These are phyloP conservation scores for Hirtodrosophila trivittata DNA, from an alignment of 2,888 invertebrate genomes.

Conservation along the genomic window DNA sequence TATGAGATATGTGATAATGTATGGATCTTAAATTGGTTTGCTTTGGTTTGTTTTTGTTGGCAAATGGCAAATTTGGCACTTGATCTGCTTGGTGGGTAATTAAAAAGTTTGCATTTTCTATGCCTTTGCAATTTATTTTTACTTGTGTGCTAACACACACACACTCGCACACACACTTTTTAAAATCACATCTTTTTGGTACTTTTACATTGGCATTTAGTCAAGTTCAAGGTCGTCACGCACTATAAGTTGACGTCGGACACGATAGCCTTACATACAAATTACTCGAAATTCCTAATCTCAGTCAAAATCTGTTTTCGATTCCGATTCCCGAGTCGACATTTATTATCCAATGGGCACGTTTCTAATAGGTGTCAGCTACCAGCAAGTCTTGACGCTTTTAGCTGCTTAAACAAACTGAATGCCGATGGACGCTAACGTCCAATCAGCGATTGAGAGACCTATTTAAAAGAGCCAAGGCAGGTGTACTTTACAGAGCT, in stretches of 20 bases:
- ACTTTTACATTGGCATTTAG: conserved; percentile 44
- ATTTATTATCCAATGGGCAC: too few relatives aligned
- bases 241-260: too few relatives aligned
- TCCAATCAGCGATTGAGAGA: conserved; percentile 24
- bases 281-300: too few relatives aligned
- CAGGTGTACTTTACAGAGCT: conserved; percentile 12
- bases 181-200: conserved; percentile 30
- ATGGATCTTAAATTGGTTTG: not conserved
- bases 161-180: conserved; percentile 7
- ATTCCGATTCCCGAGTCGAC: too few relatives aligned
- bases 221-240: conserved; percentile 50
- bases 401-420: conserved; percentile 52
- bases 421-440: conserved; percentile 24
- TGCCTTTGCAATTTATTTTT: conserved; percentile 39
- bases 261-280: too few relatives aligned
- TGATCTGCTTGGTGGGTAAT: conserved; percentile 32
- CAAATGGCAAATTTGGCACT: conserved; percentile 60
- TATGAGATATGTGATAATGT: too few relatives aligned
- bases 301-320: too few relatives aligned
- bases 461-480: conserved; percentile 1
- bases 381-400: conserved; percentile 19
- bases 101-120: conserved; percentile 17
- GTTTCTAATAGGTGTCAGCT: conserved; percentile 8
- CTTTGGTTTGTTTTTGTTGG: conserved; percentile 39
- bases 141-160: conserved; percentile 28